Base-by-base conservation (phyloP, 2,113 vertebrate genomes). In the Eulemur rufifrons region DNA sequence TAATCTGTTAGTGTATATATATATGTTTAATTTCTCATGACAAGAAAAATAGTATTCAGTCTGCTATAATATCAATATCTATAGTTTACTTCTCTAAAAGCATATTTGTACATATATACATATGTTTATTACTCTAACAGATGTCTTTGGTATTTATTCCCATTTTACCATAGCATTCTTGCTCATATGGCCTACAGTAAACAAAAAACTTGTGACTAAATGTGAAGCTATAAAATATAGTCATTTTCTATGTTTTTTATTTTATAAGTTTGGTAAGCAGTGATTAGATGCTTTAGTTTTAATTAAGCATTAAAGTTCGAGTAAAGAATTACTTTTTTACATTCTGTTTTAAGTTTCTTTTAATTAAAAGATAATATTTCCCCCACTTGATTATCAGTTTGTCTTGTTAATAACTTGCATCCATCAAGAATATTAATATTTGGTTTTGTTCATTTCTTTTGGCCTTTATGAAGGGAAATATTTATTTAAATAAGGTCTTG, bases 381-480 rank as follows among this genome's bases (percentile, higher is more conserved):
- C 34, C 56, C 39, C 10, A 20, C 13, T 42, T 76, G 88, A 42
- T 68, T 59, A 73, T 87, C n/a, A 74, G 21, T 92, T 94, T 91
- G 34, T 82, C 37, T 89, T 85, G n/a, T 74, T 89, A 87, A 86
- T 95, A 93, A 95, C 83, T 94, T 94, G 95, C 69, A 95, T 97
- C 89, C 93, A 93, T 95, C 89, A 61, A 61, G 93, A 96, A 86
- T 39, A 95, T 81, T 82, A 92, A 17, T 78, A n/a, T 91, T 96
- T 80, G 42, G 45, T 94, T 95, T 95, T 91, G 73, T 20, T 93
- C 11, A 93, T 91, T 97, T 90, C 76, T 94, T 98, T 95, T 92
- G 76, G 59, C 90, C 39, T 84, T 92, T 89, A 92, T 83, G 78
- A 76, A 71, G 63, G 37, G 52, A 92, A 91, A 90, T 95, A 83